phyloP scores from a whole-genome alignment of 1,140 invertebrate species.

The Daktulosphaira vitifoliae region DNA sequence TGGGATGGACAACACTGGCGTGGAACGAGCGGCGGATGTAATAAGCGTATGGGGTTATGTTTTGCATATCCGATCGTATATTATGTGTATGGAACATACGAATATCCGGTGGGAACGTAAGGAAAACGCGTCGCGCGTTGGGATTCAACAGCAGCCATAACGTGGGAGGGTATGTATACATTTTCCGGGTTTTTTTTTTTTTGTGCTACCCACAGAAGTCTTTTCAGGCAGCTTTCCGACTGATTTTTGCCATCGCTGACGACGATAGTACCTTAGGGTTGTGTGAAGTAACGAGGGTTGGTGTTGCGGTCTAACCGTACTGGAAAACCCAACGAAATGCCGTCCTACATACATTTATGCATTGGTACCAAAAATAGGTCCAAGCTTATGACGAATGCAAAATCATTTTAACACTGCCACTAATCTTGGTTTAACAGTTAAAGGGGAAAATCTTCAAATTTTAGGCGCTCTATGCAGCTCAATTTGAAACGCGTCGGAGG shows the following conservation, averaged over 20 bases:
- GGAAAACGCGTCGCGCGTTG: not conserved
- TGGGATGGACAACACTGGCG: too few relatives aligned
- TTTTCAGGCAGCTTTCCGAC: too few relatives aligned
- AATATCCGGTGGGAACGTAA: conserved; percentile 8
- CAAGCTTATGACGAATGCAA: too few relatives aligned
- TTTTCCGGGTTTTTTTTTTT: not conserved
- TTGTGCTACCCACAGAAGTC: not conserved
- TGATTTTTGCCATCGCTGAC: not conserved
- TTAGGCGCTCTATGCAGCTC: too few relatives aligned
- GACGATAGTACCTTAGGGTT: not conserved
- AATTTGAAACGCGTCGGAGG: too few relatives aligned
- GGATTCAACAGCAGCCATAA: not conserved
- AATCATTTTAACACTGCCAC: too few relatives aligned
- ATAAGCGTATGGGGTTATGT: too few relatives aligned
- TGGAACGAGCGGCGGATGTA: too few relatives aligned
- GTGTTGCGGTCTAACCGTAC: not conserved
- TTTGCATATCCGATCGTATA: conserved; percentile 13
- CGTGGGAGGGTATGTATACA: not conserved
- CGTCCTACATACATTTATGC: too few relatives aligned
- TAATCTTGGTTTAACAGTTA: too few relatives aligned
- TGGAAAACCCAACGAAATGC: not conserved
- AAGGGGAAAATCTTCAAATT: too few relatives aligned
- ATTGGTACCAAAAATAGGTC: conserved; percentile 7
- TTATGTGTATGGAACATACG: not conserved
- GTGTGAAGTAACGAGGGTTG: not conserved